phyloP scores from a whole-genome alignment of 2,113 vertebrate genomes.

The Ursus arctos region DNA sequence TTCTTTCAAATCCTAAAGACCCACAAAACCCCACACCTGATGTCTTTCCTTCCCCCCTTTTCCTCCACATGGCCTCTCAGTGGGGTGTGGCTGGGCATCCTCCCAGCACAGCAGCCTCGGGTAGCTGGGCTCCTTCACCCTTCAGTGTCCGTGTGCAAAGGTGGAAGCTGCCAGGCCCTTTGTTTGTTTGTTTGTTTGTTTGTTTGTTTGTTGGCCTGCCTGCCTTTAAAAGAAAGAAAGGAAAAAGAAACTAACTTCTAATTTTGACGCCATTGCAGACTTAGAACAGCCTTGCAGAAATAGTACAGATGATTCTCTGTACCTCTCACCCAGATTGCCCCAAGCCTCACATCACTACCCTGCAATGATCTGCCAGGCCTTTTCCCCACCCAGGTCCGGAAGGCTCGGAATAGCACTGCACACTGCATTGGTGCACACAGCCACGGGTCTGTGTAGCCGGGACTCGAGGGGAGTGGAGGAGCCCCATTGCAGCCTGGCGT shows the following conservation, averaged over 20 bases:
- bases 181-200: no score
- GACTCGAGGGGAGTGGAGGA: background rate
- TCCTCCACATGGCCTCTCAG: background rate
- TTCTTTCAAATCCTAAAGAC: slow-evolving; percentile 3
- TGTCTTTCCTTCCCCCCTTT: background rate
- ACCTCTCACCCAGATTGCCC: background rate
- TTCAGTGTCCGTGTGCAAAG: background rate
- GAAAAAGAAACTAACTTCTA: slow-evolving; percentile 11
- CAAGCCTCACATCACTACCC: background rate
- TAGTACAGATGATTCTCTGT: background rate
- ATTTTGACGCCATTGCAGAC: slow-evolving; percentile 1
- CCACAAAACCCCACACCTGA: background rate
- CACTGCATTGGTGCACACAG: background rate
- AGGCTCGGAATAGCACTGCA: background rate
- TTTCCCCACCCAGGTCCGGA: background rate
- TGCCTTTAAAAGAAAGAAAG: background rate
- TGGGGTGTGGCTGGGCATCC: background rate
- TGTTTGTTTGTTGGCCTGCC: background rate
- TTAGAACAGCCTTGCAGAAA: slow-evolving; percentile 44
- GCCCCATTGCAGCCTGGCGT: background rate
- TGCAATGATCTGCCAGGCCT: background rate
- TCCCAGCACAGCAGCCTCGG: background rate
- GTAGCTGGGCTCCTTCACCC: background rate
- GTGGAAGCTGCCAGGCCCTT: background rate
- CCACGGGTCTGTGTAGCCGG: background rate